Evolutionary conservation across 2,888 invertebrate species (phyloP), one percentile per base, ranked within the genome.

Genomic region (Exocentrus adspersus): DNA sequence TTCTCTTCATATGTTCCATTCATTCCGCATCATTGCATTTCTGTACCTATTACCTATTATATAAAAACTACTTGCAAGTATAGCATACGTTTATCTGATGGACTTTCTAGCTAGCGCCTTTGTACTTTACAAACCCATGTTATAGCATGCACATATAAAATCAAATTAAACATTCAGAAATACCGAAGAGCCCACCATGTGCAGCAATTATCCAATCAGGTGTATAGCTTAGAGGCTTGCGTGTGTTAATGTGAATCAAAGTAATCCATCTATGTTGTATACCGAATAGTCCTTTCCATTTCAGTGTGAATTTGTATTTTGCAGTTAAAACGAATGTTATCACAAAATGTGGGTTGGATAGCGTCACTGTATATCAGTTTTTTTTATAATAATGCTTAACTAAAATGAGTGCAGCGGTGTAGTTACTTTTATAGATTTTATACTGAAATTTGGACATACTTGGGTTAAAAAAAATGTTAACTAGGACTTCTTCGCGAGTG

Each of bases 181-280:
- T 16, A 41, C 28, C 43, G 16, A 24, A 54, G 43, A 42, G n/a
- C 10, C 9, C 16, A 24, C 54, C 54, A 54, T 54, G 54, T 54
- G 54, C 16, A 43, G 16, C 10, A 43, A 42, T 16, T 32, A 46
- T 14, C 57, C 57, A 57, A 57, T 57, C 57, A 30, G 32, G 30
- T 57, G 57, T 45, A 46, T 16, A 17, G 19, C 19, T 30, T 19
- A 46, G 37, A 32, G 32, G n/a, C 46, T 57, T 57, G 46, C 57
- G 46, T 57, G 57, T 57, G 45, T 32, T 46, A 12, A 20, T 46
- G 32, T 17, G 28, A 57, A 46, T 42, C 57, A 30, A 32, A 57
- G 24, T 46, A 14, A 46, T 57, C 19, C 54, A 16, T 54, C 51
- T 51, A 51, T 51, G 30, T 51, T 51, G 32, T 51, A 37, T 37